A percentile compares a stretch with the other conserved stretches of the same genome.
Conservation (phyloP, 2,888 invertebrate genomes). For the Pachymerium ferrugineum region DNA sequence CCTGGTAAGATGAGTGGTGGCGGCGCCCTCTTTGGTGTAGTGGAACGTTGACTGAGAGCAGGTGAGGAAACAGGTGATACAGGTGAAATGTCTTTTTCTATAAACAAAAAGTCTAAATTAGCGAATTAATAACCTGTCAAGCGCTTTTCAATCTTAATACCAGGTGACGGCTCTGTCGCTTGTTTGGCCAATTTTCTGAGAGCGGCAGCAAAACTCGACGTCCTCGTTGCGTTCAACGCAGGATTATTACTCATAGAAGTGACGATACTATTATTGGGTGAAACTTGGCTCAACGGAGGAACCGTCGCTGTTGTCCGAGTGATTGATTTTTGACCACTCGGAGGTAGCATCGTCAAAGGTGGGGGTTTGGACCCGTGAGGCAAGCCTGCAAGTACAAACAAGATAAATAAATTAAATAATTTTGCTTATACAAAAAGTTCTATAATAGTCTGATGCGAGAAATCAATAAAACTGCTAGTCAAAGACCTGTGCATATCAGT, state of each 20-base stretch:
- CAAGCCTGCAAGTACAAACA: too few relatives aligned
- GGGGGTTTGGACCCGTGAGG: conserved; percentile 44
- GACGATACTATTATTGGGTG: conserved; percentile 39
- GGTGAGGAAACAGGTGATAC: conserved; percentile 39
- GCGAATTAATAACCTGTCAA: not conserved
- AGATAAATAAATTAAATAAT: too few relatives aligned
- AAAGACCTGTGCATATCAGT: conserved; percentile 10
- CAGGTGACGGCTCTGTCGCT: conserved; percentile 53
- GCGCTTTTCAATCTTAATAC: not conserved
- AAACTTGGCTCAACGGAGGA: conserved; percentile 47
- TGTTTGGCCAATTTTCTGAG: conserved; percentile 85
- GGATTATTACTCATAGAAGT: conserved; percentile 39
- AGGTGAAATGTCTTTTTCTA: conserved; percentile 39
- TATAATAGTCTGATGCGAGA: too few relatives aligned
- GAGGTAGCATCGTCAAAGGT: conserved; percentile 43
- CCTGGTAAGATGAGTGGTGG: conserved; percentile 43
- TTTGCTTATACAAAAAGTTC: not conserved
- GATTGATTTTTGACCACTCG: conserved; percentile 34
- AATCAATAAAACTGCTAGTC: not conserved
- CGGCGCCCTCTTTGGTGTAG: conserved; percentile 44
- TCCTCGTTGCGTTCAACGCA: conserved; percentile 44
- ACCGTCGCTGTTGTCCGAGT: conserved; percentile 46
- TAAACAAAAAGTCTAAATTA: not conserved
- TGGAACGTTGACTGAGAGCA: conserved; percentile 40
- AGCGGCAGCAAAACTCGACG: conserved; percentile 78